Evolutionary conservation across 2,888 invertebrate species (phyloP).

Genomic region (Aspidiotus rigidus): DNA sequence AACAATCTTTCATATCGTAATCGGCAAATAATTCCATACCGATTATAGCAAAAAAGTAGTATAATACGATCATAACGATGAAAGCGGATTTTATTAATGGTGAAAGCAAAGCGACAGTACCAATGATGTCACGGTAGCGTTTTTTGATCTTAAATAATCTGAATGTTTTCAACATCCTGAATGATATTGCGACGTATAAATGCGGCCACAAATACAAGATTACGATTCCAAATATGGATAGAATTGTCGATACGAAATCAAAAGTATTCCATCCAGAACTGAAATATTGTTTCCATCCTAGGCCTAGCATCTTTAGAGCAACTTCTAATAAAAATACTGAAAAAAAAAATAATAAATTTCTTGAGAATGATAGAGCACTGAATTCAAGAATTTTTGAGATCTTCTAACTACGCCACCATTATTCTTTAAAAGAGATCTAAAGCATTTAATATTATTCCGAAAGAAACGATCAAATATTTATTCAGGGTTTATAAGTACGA

Average conservation of each 20-base stretch:
- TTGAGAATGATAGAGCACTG: too few species aligned
- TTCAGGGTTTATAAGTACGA: too few species aligned
- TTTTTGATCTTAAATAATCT: conserved; percentile 69
- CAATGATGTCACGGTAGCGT: conserved; percentile 72
- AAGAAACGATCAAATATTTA: neutral
- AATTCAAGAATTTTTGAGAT: conserved; percentile 5
- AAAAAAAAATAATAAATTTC: neutral
- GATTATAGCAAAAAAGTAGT: conserved; percentile 81
- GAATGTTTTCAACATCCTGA: conserved; percentile 59
- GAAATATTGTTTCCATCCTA: conserved; percentile 62
- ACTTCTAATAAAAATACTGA: conserved; percentile 66
- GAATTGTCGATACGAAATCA: conserved; percentile 60
- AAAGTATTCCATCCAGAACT: conserved; percentile 79
- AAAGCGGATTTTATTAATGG: conserved; percentile 70
- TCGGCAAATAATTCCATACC: conserved; percentile 79
- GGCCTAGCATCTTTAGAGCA: conserved; percentile 59
- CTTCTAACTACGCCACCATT: neutral
- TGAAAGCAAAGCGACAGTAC: conserved; percentile 67
- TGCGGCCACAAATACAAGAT: conserved; percentile 57
- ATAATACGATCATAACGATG: conserved; percentile 71
- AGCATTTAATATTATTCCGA: neutral
- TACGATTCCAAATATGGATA: conserved; percentile 58
- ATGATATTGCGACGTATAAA: conserved; percentile 62
- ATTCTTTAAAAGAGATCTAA: neutral
- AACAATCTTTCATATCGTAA: conserved; percentile 68